Evolutionary conservation across 2,888 invertebrate species (phyloP), one percentile per base, ranked within the genome.

Genomic region (Gortyna flavago): DNA sequence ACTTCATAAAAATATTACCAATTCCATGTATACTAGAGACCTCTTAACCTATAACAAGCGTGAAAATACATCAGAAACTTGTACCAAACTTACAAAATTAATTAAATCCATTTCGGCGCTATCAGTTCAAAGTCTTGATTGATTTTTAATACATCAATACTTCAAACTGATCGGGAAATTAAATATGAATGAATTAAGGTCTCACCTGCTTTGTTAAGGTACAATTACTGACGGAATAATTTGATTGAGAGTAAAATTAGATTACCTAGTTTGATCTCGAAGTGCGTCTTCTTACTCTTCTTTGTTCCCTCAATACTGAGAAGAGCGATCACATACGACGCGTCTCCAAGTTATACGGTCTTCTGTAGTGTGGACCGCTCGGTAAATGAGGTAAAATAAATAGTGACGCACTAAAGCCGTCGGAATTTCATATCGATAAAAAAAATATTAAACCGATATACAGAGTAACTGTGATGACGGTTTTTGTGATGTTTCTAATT

Each of bases 101-200:
- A 88, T 88, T 82, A 81, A 84, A 81, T 18, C 78, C 29, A 83
- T 83, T 83, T 77, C 85, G 88, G 87, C 88, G 85, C 82, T 84
- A 87, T 80, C 59, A 32, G 61, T 78, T 83, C 21, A 38, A 75
- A 65, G 35, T 21, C 70, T 86, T 88, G 84, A 88, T 88, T 88
- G 88, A 88, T 83, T 88, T 88, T 88, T 88, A 88, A 88, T 84
- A 83, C 85, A 59, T 79, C 75, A 70, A 87, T 87, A 73, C 51
- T 68, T 84, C 70, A 65, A 74, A 77, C 38, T 67, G 72, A 77
- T 35, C 44, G 67, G 38, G n/a, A 57, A 71, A 79, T 83, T 75
- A 77, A 70, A 69, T 54, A 68, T 72, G 16, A 75, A 77, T 57
- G 61, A 66, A 38, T 21, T 38, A 29, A 11, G 21, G 18, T n/a